Evolutionary conservation across 2,797 vertebrate genomes (phyloP).

Genomic region (Carduelis carduelis): DNA sequence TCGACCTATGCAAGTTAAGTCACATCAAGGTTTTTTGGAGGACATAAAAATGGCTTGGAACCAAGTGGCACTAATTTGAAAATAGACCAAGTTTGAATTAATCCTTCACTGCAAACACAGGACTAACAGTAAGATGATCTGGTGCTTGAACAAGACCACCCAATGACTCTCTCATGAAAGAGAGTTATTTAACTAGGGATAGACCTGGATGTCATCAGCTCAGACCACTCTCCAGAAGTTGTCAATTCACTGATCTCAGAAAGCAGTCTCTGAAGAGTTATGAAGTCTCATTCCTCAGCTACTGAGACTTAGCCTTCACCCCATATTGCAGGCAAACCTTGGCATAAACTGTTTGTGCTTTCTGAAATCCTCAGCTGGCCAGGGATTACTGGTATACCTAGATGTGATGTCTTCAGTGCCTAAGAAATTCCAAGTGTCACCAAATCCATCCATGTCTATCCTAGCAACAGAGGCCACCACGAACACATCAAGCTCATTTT

Average conservation of each 20-base stretch:
- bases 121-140: background rate
- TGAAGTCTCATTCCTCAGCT: background rate
- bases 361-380: background rate
- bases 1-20: background rate
- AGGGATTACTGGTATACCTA: background rate
- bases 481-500: background rate
- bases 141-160: background rate
- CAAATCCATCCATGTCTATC: background rate
- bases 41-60: background rate
- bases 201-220: background rate
- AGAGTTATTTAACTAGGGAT: background rate
- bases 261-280: background rate
- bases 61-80: background rate
- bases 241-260: background rate
- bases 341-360: background rate
- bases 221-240: background rate
- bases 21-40: background rate
- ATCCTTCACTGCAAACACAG: background rate
- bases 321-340: background rate
- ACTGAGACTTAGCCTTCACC: background rate
- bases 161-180: background rate
- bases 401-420: background rate
- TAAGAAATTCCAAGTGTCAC: background rate
- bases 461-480: background rate
- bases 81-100: background rate